These are phyloP conservation scores for Tinea semifulvella DNA, from an alignment of 2,888 invertebrate species.

Conservation along the genomic window DNA sequence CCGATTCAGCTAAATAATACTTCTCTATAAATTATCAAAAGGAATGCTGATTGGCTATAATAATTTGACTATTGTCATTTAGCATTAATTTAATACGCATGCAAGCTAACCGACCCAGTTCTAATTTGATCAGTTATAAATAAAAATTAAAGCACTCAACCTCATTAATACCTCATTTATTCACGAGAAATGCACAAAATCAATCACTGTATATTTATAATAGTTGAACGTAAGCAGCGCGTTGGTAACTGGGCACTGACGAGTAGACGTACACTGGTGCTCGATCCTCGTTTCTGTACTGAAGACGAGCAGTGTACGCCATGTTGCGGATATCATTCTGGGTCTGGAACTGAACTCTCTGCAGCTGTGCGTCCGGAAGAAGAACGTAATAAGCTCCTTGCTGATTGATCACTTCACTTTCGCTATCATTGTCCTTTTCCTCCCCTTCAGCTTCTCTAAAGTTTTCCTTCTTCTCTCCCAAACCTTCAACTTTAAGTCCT, in stretches of 20 bases:
- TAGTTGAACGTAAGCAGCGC: slow-evolving; percentile 40
- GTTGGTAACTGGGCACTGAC: slow-evolving; percentile 29
- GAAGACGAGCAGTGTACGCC: slow-evolving; percentile 71
- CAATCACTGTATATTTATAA: slow-evolving; percentile 17
- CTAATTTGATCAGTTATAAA: too few relatives aligned
- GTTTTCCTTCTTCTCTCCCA: slow-evolving; percentile 27
- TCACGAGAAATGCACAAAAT: too few relatives aligned
- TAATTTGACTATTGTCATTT: too few relatives aligned
- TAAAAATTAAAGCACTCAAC: too few relatives aligned
- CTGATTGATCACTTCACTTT: slow-evolving; percentile 41
- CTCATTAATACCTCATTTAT: too few relatives aligned
- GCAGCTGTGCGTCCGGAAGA: slow-evolving; percentile 69
- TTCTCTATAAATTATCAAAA: too few relatives aligned
- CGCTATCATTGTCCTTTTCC: slow-evolving; percentile 27
- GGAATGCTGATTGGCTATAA: too few relatives aligned
- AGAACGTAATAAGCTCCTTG: slow-evolving; percentile 72
- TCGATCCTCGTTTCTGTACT: slow-evolving; percentile 70
- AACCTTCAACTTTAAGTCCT: slow-evolving; percentile 18
- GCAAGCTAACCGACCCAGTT: too few relatives aligned
- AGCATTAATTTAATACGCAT: too few relatives aligned
- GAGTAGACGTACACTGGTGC: slow-evolving; percentile 71
- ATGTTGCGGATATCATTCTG: slow-evolving; percentile 61
- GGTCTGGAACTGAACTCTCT: slow-evolving; percentile 69
- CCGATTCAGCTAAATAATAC: too few relatives aligned
- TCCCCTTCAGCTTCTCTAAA: slow-evolving; percentile 31